Percentiles rank a stretch among this genome's conserved stretches.
phyloP scores from a whole-genome alignment of 2,888 invertebrate species.

The Scelioninae gen. 1 region DNA sequence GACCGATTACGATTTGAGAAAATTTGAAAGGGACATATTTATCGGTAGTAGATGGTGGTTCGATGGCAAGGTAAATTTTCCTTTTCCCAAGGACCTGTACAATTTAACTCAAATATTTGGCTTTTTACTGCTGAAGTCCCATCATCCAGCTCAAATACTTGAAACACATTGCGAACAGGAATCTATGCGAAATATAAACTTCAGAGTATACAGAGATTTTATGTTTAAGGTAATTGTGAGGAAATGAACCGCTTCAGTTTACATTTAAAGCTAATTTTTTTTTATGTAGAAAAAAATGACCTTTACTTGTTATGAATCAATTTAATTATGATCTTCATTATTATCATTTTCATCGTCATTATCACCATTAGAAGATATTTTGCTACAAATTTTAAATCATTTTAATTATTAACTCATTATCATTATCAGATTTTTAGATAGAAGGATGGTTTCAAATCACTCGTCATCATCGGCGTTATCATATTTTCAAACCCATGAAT shows the following conservation, averaged over 20 bases:
- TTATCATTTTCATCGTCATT: too few species aligned
- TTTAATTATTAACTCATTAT: too few species aligned
- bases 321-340: too few species aligned
- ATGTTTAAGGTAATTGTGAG: background rate
- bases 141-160: conserved; percentile 27
- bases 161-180: conserved; percentile 5
- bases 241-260: background rate
- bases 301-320: too few species aligned
- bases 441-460: too few species aligned
- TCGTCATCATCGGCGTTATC: too few species aligned
- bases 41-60: conserved; percentile 23
- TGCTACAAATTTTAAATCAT: too few species aligned
- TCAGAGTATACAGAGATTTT: background rate
- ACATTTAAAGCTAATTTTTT: background rate
- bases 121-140: conserved; percentile 5
- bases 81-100: background rate
- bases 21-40: conserved; percentile 38
- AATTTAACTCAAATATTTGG: conserved; percentile 32
- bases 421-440: too few species aligned
- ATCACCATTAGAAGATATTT: too few species aligned
- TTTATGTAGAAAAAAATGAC: too few species aligned
- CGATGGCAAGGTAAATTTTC: conserved; percentile 17
- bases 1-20: conserved; percentile 48
- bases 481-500: too few species aligned
- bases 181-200: conserved; percentile 1